phyloP scores from a whole-genome alignment of 1,140 invertebrate species.

The Agrypnia vestita region DNA sequence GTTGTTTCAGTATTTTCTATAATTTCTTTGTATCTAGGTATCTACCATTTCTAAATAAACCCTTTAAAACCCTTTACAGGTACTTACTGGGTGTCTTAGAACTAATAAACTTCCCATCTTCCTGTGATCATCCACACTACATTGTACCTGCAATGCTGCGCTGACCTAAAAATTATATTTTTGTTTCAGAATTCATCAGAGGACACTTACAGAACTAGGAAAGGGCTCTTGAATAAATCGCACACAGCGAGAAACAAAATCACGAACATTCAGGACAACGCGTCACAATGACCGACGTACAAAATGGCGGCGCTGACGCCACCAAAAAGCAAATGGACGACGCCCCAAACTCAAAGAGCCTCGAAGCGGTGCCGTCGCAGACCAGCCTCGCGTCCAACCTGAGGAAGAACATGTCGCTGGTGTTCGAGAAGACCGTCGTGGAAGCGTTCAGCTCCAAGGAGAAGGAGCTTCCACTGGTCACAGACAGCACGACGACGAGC shows the following conservation, averaged over 20 bases:
- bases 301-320: constrained; percentile 2
- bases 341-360: constrained; percentile 4
- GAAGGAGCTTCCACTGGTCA: constrained; percentile 33
- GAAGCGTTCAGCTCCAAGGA: constrained; percentile 38
- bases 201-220: too few species aligned
- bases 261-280: neutral
- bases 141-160: too few species aligned
- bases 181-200: too few species aligned
- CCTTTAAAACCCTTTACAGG: too few species aligned
- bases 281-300: constrained; percentile 7
- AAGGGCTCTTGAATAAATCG: too few species aligned
- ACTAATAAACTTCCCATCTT: too few species aligned
- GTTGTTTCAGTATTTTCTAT: too few species aligned
- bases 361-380: neutral
- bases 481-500: constrained; percentile 49
- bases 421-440: constrained; percentile 38
- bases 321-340: constrained; percentile 22
- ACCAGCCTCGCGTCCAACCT: constrained; percentile 25
- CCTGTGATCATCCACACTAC: too few species aligned
- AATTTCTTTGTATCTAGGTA: too few species aligned
- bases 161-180: too few species aligned
- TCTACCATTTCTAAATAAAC: too few species aligned
- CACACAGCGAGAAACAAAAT: neutral
- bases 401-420: constrained; percentile 55
- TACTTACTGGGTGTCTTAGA: too few species aligned